These are phyloP conservation scores for Koerneria pararmatus DNA, from an alignment of 2,888 invertebrate species.

Conservation along the genomic window DNA sequence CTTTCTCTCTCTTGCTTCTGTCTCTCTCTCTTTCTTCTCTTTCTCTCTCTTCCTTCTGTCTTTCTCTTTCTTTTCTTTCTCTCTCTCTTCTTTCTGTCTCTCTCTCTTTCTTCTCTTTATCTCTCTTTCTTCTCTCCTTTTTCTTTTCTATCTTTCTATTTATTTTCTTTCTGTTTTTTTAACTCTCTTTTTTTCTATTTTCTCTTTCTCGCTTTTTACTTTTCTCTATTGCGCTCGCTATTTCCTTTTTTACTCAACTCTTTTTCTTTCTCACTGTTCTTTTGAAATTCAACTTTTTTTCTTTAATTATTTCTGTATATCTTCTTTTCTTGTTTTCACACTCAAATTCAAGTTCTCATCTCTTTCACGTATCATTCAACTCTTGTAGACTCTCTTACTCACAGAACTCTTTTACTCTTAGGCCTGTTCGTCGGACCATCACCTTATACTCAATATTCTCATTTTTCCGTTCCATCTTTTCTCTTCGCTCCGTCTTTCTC, in stretches of 20 bases:
- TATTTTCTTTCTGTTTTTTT: background rate
- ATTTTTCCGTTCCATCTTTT: background rate
- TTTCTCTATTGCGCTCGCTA: background rate
- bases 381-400: background rate
- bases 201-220: constrained; percentile 19
- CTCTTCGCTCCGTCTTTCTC: background rate
- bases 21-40: too few relatives aligned
- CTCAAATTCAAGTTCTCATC: background rate
- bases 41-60: too few relatives aligned
- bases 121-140: constrained; percentile 20
- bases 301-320: background rate
- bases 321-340: constrained; percentile 5
- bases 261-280: background rate
- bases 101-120: constrained; percentile 21
- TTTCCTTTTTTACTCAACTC: constrained; percentile 3
- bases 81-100: constrained; percentile 3
- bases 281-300: background rate
- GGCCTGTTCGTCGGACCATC: too few relatives aligned
- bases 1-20: too few relatives aligned
- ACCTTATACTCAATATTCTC: too few relatives aligned
- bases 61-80: constrained; percentile 16
- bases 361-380: background rate
- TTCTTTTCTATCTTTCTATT: constrained; percentile 8
- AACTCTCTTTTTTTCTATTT: background rate
- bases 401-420: too few relatives aligned